phyloP scores from a whole-genome alignment of 37 sponge, comb jelly and placozoan genomes.

The Aplysina aerophoba region DNA sequence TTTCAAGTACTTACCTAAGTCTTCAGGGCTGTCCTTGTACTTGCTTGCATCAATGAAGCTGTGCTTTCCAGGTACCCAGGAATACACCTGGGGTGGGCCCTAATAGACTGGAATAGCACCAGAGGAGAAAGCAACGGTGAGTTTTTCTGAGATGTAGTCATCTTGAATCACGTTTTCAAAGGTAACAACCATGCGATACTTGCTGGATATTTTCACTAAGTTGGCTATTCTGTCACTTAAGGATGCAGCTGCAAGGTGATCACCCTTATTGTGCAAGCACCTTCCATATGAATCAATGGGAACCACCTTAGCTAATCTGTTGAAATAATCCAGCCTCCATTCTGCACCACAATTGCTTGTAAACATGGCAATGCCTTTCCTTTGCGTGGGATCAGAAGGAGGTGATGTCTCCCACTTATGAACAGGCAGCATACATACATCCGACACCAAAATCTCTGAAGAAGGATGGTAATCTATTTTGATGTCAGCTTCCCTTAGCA shows the following conservation, averaged over 20 bases:
- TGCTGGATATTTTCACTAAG: neutral
- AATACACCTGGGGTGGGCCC: neutral
- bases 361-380: too few relatives aligned
- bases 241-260: too few relatives aligned
- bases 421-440: too few relatives aligned
- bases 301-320: neutral
- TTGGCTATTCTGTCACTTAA: too few relatives aligned
- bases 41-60: neutral
- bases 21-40: neutral
- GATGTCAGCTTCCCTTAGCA: too few relatives aligned
- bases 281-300: neutral
- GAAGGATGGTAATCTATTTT: too few relatives aligned
- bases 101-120: neutral
- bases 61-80: slow-evolving; percentile 11
- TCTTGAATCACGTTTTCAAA: neutral
- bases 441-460: too few relatives aligned
- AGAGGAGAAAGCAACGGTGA: neutral
- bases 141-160: neutral
- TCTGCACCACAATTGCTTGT: neutral
- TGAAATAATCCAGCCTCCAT: neutral
- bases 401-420: too few relatives aligned
- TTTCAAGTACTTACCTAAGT: neutral
- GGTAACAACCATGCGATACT: neutral
- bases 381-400: too few relatives aligned
- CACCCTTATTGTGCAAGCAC: neutral